phyloP scores from a whole-genome alignment of 2,113 vertebrate genomes.

The Neolamprologus ventralis region DNA sequence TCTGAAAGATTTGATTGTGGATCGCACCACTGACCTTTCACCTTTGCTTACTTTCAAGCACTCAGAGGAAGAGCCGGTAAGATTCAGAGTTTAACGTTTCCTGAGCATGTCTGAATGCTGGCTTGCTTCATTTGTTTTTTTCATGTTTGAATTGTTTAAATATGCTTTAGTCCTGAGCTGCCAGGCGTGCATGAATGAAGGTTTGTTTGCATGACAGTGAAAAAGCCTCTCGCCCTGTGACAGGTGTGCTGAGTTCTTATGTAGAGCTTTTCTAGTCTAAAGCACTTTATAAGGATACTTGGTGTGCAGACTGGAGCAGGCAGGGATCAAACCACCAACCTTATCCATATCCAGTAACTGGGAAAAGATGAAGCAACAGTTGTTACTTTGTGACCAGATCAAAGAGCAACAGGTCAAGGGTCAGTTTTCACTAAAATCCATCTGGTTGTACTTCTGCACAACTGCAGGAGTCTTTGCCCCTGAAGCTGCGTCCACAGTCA shows the following conservation, averaged over 20 bases:
- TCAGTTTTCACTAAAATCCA: neutral
- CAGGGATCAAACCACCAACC: neutral
- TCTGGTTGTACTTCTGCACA: neutral
- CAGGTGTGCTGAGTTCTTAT: neutral
- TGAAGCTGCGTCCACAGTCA: neutral
- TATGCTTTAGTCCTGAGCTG: neutral
- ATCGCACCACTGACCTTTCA: constrained; percentile 63
- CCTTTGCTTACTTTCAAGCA: constrained; percentile 87
- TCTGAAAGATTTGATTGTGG: neutral
- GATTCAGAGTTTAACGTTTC: constrained; percentile 35
- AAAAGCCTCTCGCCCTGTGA: neutral
- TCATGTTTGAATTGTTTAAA: neutral
- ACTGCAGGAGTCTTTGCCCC: neutral
- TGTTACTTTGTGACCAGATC: neutral
- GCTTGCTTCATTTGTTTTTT: neutral
- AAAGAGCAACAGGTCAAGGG: neutral
- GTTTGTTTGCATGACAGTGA: neutral
- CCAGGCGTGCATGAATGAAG: neutral
- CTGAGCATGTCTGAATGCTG: constrained; percentile 34
- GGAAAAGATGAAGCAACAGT: neutral
- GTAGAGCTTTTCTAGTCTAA: neutral
- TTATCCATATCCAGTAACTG: neutral
- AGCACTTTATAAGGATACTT: neutral
- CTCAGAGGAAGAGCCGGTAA: constrained; percentile 94
- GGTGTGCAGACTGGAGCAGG: neutral